Conservation (phyloP, 2,113 vertebrate species). For the Nesoenas mayeri region DNA sequence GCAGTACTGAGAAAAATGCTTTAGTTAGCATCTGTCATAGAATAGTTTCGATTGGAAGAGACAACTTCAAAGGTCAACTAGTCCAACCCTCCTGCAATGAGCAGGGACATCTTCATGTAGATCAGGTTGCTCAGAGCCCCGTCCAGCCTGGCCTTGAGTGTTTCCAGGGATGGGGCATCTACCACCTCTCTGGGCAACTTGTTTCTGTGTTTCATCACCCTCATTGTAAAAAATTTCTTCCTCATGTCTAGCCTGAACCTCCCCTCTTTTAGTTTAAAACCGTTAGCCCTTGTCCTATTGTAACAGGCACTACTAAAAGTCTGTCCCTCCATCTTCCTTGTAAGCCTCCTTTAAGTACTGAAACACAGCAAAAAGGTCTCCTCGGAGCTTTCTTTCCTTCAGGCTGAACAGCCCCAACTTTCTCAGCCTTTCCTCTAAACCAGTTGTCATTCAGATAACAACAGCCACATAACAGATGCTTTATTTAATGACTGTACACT, state of each 20-base stretch:
- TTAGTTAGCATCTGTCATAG: not conserved
- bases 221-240: not conserved
- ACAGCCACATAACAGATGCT: not conserved
- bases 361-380: not conserved
- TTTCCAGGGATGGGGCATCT: not conserved
- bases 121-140: not conserved
- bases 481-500: not conserved
- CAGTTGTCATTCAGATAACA: not conserved
- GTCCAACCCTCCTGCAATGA: not conserved
- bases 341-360: not conserved
- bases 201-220: not conserved
- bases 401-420: not conserved
- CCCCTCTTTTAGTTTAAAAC: not conserved
- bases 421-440: not conserved
- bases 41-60: not conserved
- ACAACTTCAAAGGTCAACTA: not conserved
- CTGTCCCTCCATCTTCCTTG: not conserved
- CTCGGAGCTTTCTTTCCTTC: not conserved
- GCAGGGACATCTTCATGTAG: not conserved
- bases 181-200: not conserved
- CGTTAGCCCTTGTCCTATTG: not conserved
- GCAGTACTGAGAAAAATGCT: not conserved
- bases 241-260: not conserved
- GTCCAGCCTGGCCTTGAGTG: rapidly evolving
- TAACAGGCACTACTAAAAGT: not conserved